A percentile compares a stretch with the other conserved stretches of the same genome.
These are phyloP conservation scores for Coelinius sp. DNA, from an alignment of 2,888 invertebrate species.

Conservation along the genomic window DNA sequence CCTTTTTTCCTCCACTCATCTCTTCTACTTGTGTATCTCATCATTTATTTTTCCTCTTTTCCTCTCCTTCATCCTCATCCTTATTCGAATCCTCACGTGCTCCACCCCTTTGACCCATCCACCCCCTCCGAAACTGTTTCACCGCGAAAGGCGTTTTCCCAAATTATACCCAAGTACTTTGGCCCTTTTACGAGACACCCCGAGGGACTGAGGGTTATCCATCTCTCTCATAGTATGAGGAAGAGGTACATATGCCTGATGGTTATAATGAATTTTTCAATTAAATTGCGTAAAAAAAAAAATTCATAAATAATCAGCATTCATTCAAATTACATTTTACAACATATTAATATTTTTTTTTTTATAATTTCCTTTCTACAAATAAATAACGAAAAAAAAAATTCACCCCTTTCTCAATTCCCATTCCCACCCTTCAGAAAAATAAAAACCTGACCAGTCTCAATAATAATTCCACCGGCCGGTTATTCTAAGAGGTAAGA, in stretches of 20 bases:
- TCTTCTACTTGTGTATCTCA: constrained; percentile 22
- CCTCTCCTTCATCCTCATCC: constrained; percentile 10
- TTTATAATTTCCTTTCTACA: no score
- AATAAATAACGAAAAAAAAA: not conserved
- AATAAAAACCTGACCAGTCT: constrained; percentile 65
- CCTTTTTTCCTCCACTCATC: constrained; percentile 27
- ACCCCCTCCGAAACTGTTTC: constrained; percentile 5
- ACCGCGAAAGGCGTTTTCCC: constrained; percentile 37
- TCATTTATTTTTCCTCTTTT: constrained; percentile 17
- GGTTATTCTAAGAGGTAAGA: no score
- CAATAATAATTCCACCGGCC: constrained; percentile 62
- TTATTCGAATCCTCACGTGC: constrained; percentile 3
- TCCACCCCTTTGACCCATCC: not conserved
- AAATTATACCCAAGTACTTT: constrained; percentile 45
- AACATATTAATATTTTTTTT: no score
- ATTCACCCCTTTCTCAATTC: not conserved
- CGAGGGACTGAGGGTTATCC: constrained; percentile 32
- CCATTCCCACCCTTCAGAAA: constrained; percentile 25
- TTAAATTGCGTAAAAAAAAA: no score
- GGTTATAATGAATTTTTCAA: no score
- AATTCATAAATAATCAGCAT: no score
- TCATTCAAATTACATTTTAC: no score
- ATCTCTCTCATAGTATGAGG: no score
- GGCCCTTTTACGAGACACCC: constrained; percentile 44
- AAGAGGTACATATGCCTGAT: no score